Evolutionary conservation across 1,140 invertebrate genomes (phyloP), one percentile per base, ranked within the genome.

Genomic region (Lordiphosa stackelbergi): DNA sequence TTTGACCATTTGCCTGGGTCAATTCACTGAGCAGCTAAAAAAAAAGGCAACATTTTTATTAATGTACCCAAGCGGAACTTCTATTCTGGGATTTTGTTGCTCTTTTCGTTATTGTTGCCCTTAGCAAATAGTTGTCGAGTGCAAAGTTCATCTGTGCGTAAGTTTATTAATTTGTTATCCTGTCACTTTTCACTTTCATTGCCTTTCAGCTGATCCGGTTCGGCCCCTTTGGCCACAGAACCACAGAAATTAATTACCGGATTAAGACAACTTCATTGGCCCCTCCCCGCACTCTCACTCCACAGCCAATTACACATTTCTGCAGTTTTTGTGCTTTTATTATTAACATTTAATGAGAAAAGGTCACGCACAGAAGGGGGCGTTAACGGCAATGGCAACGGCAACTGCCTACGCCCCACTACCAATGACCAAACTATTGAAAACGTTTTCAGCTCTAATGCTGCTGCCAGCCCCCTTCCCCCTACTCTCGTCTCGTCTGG

Each of bases 281-380:
- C 37, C 24, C 34, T 19, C 31, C 5, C 37, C 54, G 40, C 4
- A 24, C 16, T 48, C 42, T 13, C 9, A 22, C 5, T 37, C 37
- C 49, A 38, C 37, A 35, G 45, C 51, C 69, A 66, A 75, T 78
- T 66, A 62, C 66, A 71, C 62, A 79, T 59, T 60, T 46, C 56
- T 36, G 46, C 37, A 37, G 52, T 37, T 53, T 34, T 34, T 36
- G 58, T 55, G 54, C 48, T 72, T 59, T 68, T 81, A 69, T 72
- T 79, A 81, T 83, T 72, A 81, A 81, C 77, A 81, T 81, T 81
- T 81, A 81, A 81, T 81, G 73, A 71, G 60, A 77, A 83, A 81
- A 83, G 77, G 77, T 81, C 77, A 81, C 77, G 77, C 77, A 73
- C 72, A 65, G 16, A 37, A 53, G 52, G 31, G 34, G 57, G 19